Percentiles rank a stretch among this genome's conserved stretches.
phyloP scores from a whole-genome alignment of 2,888 invertebrate species.

The Lagria hirta region DNA sequence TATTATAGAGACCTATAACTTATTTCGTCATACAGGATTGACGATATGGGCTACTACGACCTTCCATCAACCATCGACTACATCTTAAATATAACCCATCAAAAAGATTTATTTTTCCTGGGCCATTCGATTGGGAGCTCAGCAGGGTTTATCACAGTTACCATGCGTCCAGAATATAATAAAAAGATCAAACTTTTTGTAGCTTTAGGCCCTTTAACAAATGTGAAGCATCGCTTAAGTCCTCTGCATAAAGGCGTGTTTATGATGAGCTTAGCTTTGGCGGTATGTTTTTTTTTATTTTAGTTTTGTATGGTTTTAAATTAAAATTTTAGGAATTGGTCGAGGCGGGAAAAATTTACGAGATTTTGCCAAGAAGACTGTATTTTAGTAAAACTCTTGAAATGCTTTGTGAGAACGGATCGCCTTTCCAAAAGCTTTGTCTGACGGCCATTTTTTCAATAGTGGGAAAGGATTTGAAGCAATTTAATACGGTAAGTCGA shows the following conservation, averaged over 20 bases:
- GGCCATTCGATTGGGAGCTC: constrained; percentile 66
- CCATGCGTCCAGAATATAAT: constrained; percentile 51
- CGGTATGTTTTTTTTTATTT: constrained; percentile 20
- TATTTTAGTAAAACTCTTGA: constrained; percentile 41
- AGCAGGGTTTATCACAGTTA: constrained; percentile 53
- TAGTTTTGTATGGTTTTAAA: constrained; percentile 7
- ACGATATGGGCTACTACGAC: constrained; percentile 59
- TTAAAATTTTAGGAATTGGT: constrained; percentile 41
- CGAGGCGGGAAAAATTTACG: constrained; percentile 39
- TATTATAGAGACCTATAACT: no score
- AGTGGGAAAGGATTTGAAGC: constrained; percentile 60
- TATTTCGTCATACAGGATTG: no score
- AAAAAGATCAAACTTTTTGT: constrained; percentile 46
- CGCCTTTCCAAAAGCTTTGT: constrained; percentile 59
- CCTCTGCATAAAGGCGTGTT: constrained; percentile 26
- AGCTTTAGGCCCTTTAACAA: constrained; percentile 48
- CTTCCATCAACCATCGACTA: constrained; percentile 64
- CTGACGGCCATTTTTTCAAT: constrained; percentile 62
- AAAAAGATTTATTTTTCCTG: constrained; percentile 58
- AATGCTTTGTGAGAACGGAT: constrained; percentile 54
- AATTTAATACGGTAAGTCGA: constrained; percentile 61
- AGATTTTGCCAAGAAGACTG: constrained; percentile 47
- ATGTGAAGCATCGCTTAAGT: constrained; percentile 40
- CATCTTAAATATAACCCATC: constrained; percentile 56
- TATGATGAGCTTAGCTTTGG: constrained; percentile 22